These are phyloP conservation scores for Beroe ovata DNA, from an alignment of 37 sponge, comb jelly and placozoan genomes.

Conservation along the genomic window DNA sequence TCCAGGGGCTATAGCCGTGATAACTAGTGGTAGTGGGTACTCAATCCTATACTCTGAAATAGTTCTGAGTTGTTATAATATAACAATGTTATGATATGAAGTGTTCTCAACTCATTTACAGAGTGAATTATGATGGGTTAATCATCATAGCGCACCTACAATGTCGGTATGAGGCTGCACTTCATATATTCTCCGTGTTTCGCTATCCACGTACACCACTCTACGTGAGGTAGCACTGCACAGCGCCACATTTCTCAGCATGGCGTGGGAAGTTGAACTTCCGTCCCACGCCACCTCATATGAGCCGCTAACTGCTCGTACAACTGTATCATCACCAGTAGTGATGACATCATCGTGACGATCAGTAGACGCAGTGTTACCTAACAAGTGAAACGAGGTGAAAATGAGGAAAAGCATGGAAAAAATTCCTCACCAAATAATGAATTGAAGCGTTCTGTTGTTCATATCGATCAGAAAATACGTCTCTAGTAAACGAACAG, in stretches of 20 bases:
- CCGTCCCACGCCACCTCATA: constrained; percentile 25
- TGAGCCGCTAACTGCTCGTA: neutral
- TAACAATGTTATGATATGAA: too few relatives aligned
- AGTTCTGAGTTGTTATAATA: too few relatives aligned
- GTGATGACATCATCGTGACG: neutral
- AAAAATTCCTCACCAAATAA: too few relatives aligned
- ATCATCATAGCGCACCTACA: constrained; percentile 33
- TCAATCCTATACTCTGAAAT: constrained; percentile 13
- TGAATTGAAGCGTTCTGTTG: too few relatives aligned
- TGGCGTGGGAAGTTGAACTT: constrained; percentile 34
- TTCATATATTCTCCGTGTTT: neutral
- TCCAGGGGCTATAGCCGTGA: neutral
- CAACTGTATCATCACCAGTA: constrained; percentile 20
- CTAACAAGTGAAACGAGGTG: too few relatives aligned
- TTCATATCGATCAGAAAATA: too few relatives aligned
- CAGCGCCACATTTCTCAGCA: neutral
- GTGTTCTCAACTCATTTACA: too few relatives aligned
- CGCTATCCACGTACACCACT: constrained; percentile 1
- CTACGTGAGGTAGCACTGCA: neutral
- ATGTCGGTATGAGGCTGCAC: neutral
- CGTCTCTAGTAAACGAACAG: too few relatives aligned
- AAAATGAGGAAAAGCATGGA: too few relatives aligned
- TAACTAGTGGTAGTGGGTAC: constrained; percentile 35
- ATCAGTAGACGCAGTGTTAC: too few relatives aligned
- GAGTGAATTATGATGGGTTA: too few relatives aligned